A percentile compares a stretch with the other conserved stretches of the same genome.
Evolutionary conservation across 2,888 invertebrate genomes (phyloP).

Genomic region (Epistrophe eligans): DNA sequence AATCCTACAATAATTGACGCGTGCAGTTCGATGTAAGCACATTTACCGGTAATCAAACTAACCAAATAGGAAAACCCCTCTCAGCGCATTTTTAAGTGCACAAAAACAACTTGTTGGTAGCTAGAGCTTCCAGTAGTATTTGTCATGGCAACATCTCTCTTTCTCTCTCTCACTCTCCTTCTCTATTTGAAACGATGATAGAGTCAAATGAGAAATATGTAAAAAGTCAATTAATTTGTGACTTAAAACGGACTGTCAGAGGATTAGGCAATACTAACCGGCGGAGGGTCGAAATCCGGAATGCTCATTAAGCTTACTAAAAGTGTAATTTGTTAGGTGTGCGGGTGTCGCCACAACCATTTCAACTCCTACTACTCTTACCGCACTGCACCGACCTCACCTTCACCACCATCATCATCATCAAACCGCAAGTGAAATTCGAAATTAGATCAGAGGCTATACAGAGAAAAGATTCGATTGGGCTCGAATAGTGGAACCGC

Average conservation of each 20-base stretch:
- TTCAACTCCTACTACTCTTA: neutral
- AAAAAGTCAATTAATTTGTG: constrained; percentile 61
- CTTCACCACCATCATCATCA: neutral
- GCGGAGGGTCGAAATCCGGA: neutral
- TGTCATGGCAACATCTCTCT: neutral
- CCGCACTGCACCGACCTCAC: neutral
- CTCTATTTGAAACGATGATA: neutral
- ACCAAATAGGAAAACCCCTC: constrained; percentile 42
- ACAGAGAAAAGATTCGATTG: constrained; percentile 48
- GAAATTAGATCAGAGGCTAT: constrained; percentile 53
- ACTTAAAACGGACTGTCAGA: constrained; percentile 37
- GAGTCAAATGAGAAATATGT: constrained; percentile 5
- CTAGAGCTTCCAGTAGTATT: neutral
- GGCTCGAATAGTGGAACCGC: constrained; percentile 32
- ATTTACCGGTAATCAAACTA: constrained; percentile 48
- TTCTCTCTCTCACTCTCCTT: too few species aligned
- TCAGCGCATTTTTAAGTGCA: constrained; percentile 23
- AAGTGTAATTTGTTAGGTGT: constrained; percentile 42
- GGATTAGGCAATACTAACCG: constrained; percentile 49
- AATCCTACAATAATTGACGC: constrained; percentile 1
- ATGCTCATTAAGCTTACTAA: constrained; percentile 40
- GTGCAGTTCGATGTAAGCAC: constrained; percentile 35
- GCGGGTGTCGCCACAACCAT: constrained; percentile 18
- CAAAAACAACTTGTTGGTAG: constrained; percentile 26
- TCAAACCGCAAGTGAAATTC: constrained; percentile 45